Evolutionary conservation across 1,140 invertebrate species (phyloP).

Genomic region (Mycetomoellerius zeteki): DNA sequence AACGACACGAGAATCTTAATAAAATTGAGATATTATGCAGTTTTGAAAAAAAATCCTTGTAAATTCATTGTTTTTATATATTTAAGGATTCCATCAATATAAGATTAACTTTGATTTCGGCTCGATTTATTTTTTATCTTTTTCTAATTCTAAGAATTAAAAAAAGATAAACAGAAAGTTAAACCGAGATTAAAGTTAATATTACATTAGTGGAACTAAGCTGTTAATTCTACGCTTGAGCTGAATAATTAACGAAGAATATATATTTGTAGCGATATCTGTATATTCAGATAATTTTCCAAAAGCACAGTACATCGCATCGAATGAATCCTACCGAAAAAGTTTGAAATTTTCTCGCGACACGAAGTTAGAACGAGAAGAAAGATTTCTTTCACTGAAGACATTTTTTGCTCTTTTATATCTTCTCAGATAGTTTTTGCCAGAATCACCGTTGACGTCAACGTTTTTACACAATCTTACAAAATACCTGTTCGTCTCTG

Average conservation of each 20-base stretch:
- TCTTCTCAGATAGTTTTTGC: slow-evolving; percentile 23
- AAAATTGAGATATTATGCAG: not conserved
- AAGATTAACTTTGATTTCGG: no score
- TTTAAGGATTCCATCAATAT: not conserved
- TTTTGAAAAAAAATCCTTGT: not conserved
- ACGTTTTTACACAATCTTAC: slow-evolving; percentile 15
- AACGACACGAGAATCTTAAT: not conserved
- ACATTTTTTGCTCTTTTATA: slow-evolving; percentile 39
- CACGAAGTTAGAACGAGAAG: not conserved
- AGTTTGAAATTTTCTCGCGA: slow-evolving; percentile 7
- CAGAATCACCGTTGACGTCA: not conserved
- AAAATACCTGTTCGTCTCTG: slow-evolving; percentile 25
- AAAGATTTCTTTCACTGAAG: slow-evolving; percentile 2
- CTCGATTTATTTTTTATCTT: no score
- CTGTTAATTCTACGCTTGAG: not conserved
- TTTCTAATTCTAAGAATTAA: no score
- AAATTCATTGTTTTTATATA: not conserved
- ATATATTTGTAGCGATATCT: not conserved
- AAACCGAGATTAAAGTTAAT: no score
- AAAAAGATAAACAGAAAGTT: no score
- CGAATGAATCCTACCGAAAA: not conserved
- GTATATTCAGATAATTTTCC: not conserved
- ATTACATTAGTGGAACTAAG: not conserved
- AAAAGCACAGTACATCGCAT: not conserved
- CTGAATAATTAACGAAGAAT: not conserved